Percentiles rank a stretch among this genome's conserved stretches.
phyloP scores from a whole-genome alignment of 1,140 invertebrate genomes.

The Ladona fulva region DNA sequence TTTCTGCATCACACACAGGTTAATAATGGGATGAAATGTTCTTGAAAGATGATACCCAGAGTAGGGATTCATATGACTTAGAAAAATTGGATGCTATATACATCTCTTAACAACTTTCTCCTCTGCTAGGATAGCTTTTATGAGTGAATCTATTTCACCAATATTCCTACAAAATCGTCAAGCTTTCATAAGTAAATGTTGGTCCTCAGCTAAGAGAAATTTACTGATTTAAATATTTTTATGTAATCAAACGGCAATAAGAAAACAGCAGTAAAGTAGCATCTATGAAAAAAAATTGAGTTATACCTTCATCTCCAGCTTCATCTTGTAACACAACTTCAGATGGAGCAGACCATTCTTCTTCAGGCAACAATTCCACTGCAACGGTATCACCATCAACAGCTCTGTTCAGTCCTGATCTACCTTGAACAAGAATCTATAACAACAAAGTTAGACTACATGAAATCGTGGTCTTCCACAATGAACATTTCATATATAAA shows the following conservation, averaged over 20 bases:
- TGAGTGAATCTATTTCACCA: no score
- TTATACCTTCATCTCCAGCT: constrained; percentile 45
- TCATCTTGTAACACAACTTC: constrained; percentile 69
- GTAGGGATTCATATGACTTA: no score
- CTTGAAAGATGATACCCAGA: no score
- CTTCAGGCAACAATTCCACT: constrained; percentile 79
- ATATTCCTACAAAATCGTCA: no score
- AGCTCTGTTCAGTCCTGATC: constrained; percentile 82
- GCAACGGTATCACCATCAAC: constrained; percentile 94
- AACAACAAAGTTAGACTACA: constrained; percentile 22
- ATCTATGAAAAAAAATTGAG: background rate
- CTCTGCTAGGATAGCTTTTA: no score
- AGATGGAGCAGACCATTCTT: constrained; percentile 80
- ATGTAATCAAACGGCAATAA: background rate
- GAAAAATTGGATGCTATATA: no score
- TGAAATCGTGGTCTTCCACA: background rate
- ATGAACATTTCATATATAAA: background rate
- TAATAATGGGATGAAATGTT: no score
- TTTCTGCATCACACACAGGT: no score
- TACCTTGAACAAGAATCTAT: constrained; percentile 83
- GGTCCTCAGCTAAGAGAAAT: no score
- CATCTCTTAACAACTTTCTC: no score
- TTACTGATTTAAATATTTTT: background rate
- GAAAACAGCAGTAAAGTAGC: no score
- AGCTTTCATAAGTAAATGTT: no score